Percentiles rank a stretch among this genome's conserved stretches.
phyloP scores from a whole-genome alignment of 2,113 vertebrate species.

The Cairina moschata region DNA sequence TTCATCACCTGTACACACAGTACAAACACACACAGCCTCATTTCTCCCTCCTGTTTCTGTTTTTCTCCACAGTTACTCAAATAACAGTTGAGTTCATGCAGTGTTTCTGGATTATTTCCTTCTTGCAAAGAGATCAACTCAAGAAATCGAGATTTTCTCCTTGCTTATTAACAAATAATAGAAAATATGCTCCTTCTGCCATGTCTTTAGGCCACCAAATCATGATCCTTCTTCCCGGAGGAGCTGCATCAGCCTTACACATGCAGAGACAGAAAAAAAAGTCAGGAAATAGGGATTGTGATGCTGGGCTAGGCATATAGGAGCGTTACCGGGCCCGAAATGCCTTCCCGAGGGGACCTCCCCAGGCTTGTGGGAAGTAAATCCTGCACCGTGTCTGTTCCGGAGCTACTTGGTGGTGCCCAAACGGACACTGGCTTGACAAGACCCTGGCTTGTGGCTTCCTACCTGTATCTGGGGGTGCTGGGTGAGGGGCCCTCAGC shows the following conservation, averaged over 20 bases:
- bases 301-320: neutral
- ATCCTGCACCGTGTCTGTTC: too few species aligned
- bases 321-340: too few species aligned
- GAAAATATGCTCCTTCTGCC: neutral
- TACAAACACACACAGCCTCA: rapidly evolving
- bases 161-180: neutral
- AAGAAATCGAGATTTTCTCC: neutral
- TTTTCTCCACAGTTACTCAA: neutral
- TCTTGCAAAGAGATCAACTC: neutral
- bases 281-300: rapidly evolving
- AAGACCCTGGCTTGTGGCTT: neutral
- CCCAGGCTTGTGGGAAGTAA: neutral
- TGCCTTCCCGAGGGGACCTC: neutral
- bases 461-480: neutral
- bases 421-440: neutral
- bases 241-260: neutral
- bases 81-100: neutral
- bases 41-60: neutral
- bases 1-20: rapidly evolving
- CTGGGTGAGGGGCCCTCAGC: too few species aligned
- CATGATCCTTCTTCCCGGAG: rapidly evolving
- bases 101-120: neutral
- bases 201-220: neutral
- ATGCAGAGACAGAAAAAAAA: neutral
- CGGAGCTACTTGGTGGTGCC: too few species aligned